These are phyloP conservation scores for Dysmachus trigonus DNA, from an alignment of 2,888 invertebrate species.

Conservation along the genomic window DNA sequence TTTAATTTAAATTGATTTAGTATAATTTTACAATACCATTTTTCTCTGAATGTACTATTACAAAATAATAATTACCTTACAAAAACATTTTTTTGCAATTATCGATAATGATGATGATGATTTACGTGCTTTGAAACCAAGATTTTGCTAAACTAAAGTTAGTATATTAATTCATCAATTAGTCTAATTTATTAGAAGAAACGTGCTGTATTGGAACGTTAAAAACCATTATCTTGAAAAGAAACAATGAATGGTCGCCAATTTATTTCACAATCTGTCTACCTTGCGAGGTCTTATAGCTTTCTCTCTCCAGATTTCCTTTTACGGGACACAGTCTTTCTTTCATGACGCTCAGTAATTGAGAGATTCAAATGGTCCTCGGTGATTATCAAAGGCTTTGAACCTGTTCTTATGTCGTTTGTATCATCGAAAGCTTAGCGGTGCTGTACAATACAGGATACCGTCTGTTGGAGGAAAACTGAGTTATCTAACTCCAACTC, in stretches of 20 bases:
- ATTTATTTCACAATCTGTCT: background rate
- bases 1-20: too few relatives aligned
- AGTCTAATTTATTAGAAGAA: background rate
- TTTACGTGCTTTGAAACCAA: background rate
- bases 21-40: too few relatives aligned
- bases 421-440: background rate
- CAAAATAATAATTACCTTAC: too few relatives aligned
- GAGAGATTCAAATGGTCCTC: background rate
- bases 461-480: background rate
- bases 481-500: background rate
- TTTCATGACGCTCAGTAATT: background rate
- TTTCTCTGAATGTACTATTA: too few relatives aligned
- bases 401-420: background rate
- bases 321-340: background rate
- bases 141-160: background rate
- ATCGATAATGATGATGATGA: too few relatives aligned
- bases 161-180: too few relatives aligned
- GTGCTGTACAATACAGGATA: background rate
- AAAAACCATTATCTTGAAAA: background rate
- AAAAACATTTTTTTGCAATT: too few relatives aligned
- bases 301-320: background rate
- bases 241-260: background rate
- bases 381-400: background rate
- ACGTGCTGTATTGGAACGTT: background rate
- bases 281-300: background rate